Evolutionary conservation across 2,888 invertebrate species (phyloP).

Genomic region (Aleiodes leptofemur): DNA sequence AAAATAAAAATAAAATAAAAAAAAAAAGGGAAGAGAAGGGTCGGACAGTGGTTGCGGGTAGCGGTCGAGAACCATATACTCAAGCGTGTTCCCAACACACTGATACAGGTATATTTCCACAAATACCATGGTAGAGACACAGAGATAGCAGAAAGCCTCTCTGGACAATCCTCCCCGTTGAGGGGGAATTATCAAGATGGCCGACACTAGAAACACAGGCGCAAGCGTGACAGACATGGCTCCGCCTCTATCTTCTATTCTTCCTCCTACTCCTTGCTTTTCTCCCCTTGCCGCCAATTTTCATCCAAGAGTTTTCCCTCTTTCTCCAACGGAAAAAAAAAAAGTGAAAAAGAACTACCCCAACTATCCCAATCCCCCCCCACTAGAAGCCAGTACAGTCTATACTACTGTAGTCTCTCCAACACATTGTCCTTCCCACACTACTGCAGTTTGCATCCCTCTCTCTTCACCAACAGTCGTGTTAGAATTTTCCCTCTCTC

Average conservation of each 20-base stretch:
- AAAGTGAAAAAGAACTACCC: background rate
- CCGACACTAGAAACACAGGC: slow-evolving; percentile 61
- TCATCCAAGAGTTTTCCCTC: background rate
- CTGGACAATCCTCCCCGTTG: slow-evolving; percentile 4
- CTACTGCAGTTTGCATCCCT: slow-evolving; percentile 20
- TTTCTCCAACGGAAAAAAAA: slow-evolving; percentile 6
- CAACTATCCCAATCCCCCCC: slow-evolving; percentile 6
- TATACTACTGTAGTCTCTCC: background rate
- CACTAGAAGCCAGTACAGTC: background rate
- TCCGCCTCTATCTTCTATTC: slow-evolving; percentile 55
- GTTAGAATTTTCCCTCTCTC: slow-evolving; percentile 54
- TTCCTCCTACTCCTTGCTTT: slow-evolving; percentile 35
- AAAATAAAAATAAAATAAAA: slow-evolving; percentile 1
- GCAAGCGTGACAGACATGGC: slow-evolving; percentile 62
- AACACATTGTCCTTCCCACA: slow-evolving; percentile 20
- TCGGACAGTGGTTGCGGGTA: slow-evolving; percentile 68
- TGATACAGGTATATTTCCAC: slow-evolving; percentile 25
- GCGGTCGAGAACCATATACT: slow-evolving; percentile 64
- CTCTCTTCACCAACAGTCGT: slow-evolving; percentile 38
- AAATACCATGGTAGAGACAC: slow-evolving; percentile 12
- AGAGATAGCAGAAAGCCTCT: slow-evolving; percentile 36
- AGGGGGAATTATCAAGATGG: slow-evolving; percentile 66
- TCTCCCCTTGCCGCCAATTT: background rate
- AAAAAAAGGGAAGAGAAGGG: slow-evolving; percentile 40
- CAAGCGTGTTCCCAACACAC: slow-evolving; percentile 39